Conservation (phyloP, 2,113 vertebrate species). For the Cettia cetti region DNA sequence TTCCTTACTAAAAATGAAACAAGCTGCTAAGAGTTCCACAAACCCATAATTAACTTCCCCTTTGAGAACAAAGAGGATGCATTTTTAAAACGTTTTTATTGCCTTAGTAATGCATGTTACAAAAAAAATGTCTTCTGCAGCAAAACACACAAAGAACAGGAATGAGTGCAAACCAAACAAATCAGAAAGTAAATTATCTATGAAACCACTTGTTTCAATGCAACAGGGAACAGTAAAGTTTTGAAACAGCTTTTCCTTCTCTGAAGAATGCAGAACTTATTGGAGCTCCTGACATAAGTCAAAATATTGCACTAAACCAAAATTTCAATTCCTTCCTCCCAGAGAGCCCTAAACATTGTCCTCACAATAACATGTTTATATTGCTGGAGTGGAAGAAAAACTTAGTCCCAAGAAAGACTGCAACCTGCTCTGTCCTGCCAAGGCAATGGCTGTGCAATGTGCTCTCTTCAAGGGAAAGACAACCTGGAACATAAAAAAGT, state of each 20-base stretch:
- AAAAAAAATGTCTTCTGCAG: neutral
- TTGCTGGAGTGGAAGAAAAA: neutral
- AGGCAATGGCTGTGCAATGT: neutral
- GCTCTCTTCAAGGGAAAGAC: neutral
- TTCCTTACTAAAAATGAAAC: neutral
- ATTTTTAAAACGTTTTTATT: neutral
- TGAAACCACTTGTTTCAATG: slow-evolving; percentile 5
- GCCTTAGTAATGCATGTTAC: neutral
- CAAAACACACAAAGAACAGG: neutral
- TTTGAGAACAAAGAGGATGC: neutral
- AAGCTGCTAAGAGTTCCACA: neutral
- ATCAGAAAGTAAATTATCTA: slow-evolving; percentile 15
- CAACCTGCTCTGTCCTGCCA: neutral
- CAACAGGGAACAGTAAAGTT: neutral
- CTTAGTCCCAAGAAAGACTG: neutral
- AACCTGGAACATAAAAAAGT: neutral
- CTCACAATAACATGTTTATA: neutral
- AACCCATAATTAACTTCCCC: neutral
- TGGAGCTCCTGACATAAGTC: neutral
- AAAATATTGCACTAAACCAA: neutral
- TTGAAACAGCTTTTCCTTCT: neutral
- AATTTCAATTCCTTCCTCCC: neutral
- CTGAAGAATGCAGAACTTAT: neutral
- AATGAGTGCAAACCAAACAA: slow-evolving; percentile 2
- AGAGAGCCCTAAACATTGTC: neutral